Base-by-base conservation (phyloP, 2,797 vertebrate genomes). In the Hephaestus fuliginosus region DNA sequence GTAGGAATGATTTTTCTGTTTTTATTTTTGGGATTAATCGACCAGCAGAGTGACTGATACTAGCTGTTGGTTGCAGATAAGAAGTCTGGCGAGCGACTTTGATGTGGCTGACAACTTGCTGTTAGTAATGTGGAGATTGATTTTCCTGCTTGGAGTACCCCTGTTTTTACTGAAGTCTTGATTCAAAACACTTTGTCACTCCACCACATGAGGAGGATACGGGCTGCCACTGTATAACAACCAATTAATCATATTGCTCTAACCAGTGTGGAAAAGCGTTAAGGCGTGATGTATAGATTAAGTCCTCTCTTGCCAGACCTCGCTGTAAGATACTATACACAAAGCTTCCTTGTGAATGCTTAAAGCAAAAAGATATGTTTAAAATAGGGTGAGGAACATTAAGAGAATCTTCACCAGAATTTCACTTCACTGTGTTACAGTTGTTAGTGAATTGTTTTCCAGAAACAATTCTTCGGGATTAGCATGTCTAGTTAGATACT, bases 31-130 rank as follows among this genome's bases (percentile, higher is more conserved):
- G 61, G 36, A 80, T 88, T 80, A 81, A 88, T 88, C 48, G 76
- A 85, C 68, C 76, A 75, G 63, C 57, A 48, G 69, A 78, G 68
- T 72, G 82, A 86, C 62, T 85, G 78, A 88, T 85, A 63, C 62
- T 72, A 69, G 82, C 80, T 91, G 88, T 70, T 86, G 67, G 78
- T 78, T 76, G 70, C 53, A 82, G 89, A 92, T 91, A 87, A 85
- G 77, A 78, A 84, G 80, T 82, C 76, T 74, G 68, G 62, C 65
- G 71, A 82, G 67, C 20, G n/a, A 61, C 83, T 87, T 74, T 86
- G 86, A 90, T 82, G 82, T 60, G 52, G 76, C 55, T 86, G 87
- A 88, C 84, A 87, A 73, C 73, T 81, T 73, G 74, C 48, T 85
- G 52, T 82, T 83, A 78, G 63, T 83, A 80, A 88, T 74, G 80